These are phyloP conservation scores for Cavia aperea DNA, from an alignment of 2,113 vertebrate genomes.

Conservation along the genomic window DNA sequence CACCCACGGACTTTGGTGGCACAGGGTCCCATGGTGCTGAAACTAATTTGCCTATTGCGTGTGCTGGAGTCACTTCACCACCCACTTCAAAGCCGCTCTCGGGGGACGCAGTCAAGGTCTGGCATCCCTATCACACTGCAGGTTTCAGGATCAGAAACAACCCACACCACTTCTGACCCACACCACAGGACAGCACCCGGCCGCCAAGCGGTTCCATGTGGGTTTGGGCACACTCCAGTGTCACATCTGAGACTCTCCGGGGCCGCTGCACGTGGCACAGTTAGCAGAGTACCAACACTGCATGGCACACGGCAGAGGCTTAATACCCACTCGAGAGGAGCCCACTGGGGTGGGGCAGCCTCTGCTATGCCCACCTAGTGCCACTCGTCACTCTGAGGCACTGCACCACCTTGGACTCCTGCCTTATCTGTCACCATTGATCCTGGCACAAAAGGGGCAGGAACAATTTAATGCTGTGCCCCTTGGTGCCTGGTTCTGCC, in stretches of 20 bases:
- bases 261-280: rapidly evolving
- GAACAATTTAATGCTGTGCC: rapidly evolving
- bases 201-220: constrained; percentile 10
- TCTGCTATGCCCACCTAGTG: background rate
- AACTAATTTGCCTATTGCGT: constrained; percentile 7
- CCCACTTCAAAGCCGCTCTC: constrained; percentile 44
- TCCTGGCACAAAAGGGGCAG: too few relatives aligned
- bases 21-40: background rate
- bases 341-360: rapidly evolving
- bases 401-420: background rate
- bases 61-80: constrained; percentile 2
- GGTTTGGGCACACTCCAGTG: background rate
- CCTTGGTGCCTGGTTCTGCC: background rate
- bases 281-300: background rate
- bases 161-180: constrained; percentile 50
- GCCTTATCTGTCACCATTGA: rapidly evolving
- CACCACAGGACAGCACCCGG: constrained; percentile 31
- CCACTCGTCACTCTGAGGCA: rapidly evolving
- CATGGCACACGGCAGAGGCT: rapidly evolving
- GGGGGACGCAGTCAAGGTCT: background rate
- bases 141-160: constrained; percentile 41
- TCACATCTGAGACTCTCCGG: background rate
- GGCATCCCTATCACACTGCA: constrained; percentile 40
- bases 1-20: background rate
- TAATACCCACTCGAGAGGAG: rapidly evolving